Evolutionary conservation across 2,888 invertebrate genomes (phyloP).

Genomic region (Matsumyia berberina): DNA sequence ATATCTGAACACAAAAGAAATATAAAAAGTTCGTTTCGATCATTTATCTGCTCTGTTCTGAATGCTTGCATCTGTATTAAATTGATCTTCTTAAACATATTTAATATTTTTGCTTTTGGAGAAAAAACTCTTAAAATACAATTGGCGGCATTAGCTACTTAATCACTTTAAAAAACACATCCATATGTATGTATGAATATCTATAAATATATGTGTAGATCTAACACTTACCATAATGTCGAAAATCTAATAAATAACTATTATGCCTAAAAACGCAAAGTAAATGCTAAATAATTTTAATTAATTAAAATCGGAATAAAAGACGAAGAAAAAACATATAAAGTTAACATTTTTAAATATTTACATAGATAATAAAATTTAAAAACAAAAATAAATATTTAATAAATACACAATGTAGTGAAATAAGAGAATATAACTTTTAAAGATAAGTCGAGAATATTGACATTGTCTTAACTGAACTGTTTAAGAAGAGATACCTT

Average conservation of each 20-base stretch:
- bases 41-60: too few species aligned
- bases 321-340: slow-evolving; percentile 70
- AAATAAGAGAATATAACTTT: slow-evolving; percentile 56
- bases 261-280: slow-evolving; percentile 65
- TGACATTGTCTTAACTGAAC: slow-evolving; percentile 27
- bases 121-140: background rate
- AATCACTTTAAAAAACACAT: slow-evolving; percentile 2
- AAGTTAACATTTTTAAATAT: slow-evolving; percentile 78
- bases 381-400: slow-evolving; percentile 59
- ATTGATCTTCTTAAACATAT: too few species aligned
- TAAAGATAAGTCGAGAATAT: slow-evolving; percentile 35
- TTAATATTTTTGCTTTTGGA: too few species aligned
- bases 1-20: too few species aligned
- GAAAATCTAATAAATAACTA: slow-evolving; percentile 52
- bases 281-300: slow-evolving; percentile 65
- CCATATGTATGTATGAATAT: background rate
- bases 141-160: slow-evolving; percentile 10
- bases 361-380: slow-evolving; percentile 79
- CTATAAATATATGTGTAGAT: slow-evolving; percentile 16
- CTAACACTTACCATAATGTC: slow-evolving; percentile 46
- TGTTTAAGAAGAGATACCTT: slow-evolving; percentile 11
- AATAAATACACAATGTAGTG: slow-evolving; percentile 45
- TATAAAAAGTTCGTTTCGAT: too few species aligned
- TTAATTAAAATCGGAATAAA: slow-evolving; percentile 58
- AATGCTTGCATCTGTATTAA: too few species aligned